Percentiles rank a stretch among this genome's conserved stretches.
phyloP scores from a whole-genome alignment of 2,797 vertebrate species.

The Tragopan temminckii region DNA sequence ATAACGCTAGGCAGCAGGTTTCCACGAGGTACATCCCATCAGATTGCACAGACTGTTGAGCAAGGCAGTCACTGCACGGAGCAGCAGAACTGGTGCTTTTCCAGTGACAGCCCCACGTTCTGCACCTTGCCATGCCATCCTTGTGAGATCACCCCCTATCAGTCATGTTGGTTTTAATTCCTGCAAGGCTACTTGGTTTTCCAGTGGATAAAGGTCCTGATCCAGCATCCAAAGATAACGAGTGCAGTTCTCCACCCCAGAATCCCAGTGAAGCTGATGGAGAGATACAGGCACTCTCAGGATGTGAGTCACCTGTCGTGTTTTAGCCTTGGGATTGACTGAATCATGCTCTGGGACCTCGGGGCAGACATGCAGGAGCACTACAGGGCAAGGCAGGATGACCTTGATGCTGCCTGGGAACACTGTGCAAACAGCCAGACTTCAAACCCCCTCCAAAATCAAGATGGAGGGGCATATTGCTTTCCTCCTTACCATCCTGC shows the following conservation, averaged over 20 bases:
- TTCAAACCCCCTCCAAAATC: not conserved
- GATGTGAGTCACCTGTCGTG: not conserved
- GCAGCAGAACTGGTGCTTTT: not conserved
- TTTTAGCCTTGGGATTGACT: not conserved
- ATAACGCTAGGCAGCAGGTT: slow-evolving; percentile 21
- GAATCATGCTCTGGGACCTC: not conserved
- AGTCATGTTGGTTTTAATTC: not conserved
- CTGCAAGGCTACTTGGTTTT: not conserved
- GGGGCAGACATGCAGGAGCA: rapidly evolving
- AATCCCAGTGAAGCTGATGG: not conserved
- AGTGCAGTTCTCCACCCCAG: not conserved
- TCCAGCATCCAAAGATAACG: not conserved
- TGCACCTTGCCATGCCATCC: rapidly evolving
- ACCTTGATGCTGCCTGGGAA: not conserved
- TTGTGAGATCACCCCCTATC: not conserved
- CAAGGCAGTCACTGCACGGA: not conserved
- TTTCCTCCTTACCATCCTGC: not conserved
- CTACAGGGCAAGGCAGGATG: not conserved
- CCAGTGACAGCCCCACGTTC: not conserved
- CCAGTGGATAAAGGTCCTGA: not conserved
- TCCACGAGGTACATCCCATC: not conserved
- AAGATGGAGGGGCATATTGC: not conserved
- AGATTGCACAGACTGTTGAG: not conserved
- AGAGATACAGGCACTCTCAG: not conserved
- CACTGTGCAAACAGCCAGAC: not conserved